Percentiles rank a stretch among this genome's conserved stretches.
Conservation (phyloP, 2,888 invertebrate genomes). For the Lycia hirtaria region DNA sequence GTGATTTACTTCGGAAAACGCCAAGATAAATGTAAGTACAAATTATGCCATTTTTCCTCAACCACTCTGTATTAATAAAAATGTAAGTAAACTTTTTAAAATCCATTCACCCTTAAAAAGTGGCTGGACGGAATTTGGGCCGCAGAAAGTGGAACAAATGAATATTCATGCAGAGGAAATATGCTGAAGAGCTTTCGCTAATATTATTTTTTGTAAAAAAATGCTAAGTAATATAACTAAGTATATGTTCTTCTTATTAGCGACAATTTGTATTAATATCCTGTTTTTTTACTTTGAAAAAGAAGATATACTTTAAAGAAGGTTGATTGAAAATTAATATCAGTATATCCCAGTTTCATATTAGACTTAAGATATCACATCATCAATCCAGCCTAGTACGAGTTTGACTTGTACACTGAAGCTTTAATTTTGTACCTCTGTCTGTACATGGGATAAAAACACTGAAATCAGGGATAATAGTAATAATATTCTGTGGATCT, state of each 20-base stretch:
- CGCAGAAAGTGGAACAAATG: constrained; percentile 33
- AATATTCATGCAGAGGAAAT: constrained; percentile 32
- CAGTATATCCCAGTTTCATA: too few relatives aligned
- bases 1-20: constrained; percentile 65
- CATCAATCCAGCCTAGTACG: too few relatives aligned
- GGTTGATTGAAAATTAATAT: too few relatives aligned
- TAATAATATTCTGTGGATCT: too few relatives aligned
- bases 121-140: constrained; percentile 24
- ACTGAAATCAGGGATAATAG: too few relatives aligned
- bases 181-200: constrained; percentile 28
- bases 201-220: constrained; percentile 31
- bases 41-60: constrained; percentile 13
- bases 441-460: too few relatives aligned
- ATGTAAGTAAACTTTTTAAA: constrained; percentile 20
- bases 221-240: constrained; percentile 6
- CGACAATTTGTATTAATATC: not conserved
- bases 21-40: constrained; percentile 52
- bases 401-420: too few relatives aligned
- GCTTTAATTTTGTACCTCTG: too few relatives aligned
- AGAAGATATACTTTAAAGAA: too few relatives aligned
- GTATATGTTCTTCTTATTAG: not conserved
- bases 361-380: too few relatives aligned
- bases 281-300: too few relatives aligned
- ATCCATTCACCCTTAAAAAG: constrained; percentile 28
- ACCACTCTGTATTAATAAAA: constrained; percentile 23